phyloP scores from a whole-genome alignment of 2,113 vertebrate genomes.

The Lophotis ruficrista region DNA sequence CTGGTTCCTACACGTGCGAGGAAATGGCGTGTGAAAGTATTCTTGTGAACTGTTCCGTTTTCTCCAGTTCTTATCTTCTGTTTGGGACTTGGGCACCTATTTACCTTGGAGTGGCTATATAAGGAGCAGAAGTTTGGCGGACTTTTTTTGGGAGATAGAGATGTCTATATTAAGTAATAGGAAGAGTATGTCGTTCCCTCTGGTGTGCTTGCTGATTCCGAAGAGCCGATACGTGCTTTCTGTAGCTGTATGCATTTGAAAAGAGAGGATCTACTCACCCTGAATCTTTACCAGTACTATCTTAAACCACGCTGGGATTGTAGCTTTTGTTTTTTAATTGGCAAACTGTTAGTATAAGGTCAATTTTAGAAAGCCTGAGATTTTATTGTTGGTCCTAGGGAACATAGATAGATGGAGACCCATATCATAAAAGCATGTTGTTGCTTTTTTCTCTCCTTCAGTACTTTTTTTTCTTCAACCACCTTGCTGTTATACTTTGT shows the following conservation, averaged over 20 bases:
- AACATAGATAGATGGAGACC: not conserved
- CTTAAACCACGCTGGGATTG: rapidly evolving
- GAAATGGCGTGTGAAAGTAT: not conserved
- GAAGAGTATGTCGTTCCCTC: not conserved
- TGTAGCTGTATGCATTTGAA: not conserved
- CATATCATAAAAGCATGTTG: not conserved
- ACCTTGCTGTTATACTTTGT: not conserved
- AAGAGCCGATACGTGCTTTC: not conserved
- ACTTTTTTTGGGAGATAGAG: slow-evolving; percentile 5
- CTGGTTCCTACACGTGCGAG: not conserved
- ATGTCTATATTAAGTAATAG: slow-evolving; percentile 50
- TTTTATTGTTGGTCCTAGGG: not conserved
- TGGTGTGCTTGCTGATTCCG: not conserved
- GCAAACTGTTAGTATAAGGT: not conserved
- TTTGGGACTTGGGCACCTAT: not conserved
- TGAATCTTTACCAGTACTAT: not conserved
- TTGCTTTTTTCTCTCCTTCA: not conserved
- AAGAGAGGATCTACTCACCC: not conserved
- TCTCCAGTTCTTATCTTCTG: not conserved
- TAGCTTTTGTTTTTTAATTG: not conserved
- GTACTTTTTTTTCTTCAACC: not conserved
- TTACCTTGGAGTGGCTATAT: slow-evolving; percentile 30
- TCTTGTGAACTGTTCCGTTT: not conserved
- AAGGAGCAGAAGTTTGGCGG: slow-evolving; percentile 7
- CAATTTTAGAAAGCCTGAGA: not conserved